phyloP scores from a whole-genome alignment of 2,888 invertebrate species.

The Chironomus tentans region DNA sequence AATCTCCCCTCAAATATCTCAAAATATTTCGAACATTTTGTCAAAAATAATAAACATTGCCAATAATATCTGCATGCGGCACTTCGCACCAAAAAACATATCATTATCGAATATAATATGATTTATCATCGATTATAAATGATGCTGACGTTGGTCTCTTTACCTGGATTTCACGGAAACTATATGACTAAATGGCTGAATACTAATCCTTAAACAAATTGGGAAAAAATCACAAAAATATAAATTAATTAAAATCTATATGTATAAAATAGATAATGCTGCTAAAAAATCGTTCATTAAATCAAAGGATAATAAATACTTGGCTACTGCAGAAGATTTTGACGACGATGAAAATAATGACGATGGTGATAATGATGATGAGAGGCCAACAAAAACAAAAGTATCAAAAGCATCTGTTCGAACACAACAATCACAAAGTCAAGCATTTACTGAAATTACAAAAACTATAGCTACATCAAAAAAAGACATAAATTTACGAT shows the following conservation, averaged over 20 bases:
- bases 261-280: not conserved
- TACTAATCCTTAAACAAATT: not conserved
- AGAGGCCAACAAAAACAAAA: conserved; percentile 1
- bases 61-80: not conserved
- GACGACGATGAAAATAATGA: conserved; percentile 29
- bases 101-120: not conserved
- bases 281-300: conserved; percentile 2
- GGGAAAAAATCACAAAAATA: not conserved
- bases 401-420: conserved; percentile 1
- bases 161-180: not conserved
- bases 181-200: not conserved
- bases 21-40: not conserved
- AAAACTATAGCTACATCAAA: conserved; percentile 1
- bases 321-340: conserved; percentile 31
- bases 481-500: conserved; percentile 19
- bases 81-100: not conserved
- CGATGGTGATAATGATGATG: conserved; percentile 21
- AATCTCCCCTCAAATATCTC: not conserved
- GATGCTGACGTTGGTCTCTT: not conserved
- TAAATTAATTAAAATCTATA: not conserved
- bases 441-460: conserved; percentile 4
- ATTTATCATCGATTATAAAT: too few relatives aligned
- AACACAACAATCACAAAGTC: conserved; percentile 15
- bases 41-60: not conserved
- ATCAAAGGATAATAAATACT: conserved; percentile 1